phyloP scores from a whole-genome alignment of 2,888 invertebrate genomes.

The Drosophila atripex region DNA sequence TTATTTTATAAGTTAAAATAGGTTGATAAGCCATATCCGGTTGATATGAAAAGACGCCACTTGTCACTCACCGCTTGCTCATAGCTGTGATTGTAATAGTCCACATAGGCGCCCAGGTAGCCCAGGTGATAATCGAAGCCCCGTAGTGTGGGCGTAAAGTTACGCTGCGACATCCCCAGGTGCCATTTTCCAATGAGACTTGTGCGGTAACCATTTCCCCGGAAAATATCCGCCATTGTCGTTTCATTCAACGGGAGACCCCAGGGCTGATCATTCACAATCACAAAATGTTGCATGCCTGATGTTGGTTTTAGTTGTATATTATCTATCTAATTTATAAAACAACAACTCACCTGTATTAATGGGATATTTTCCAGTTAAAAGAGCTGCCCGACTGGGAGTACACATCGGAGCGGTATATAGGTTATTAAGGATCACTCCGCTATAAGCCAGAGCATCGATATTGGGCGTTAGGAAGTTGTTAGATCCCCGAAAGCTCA shows the following conservation, averaged over 20 bases:
- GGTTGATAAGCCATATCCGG: neutral
- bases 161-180: constrained; percentile 89
- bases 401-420: constrained; percentile 94
- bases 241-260: constrained; percentile 89
- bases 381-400: constrained; percentile 91
- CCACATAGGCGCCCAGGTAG: constrained; percentile 92
- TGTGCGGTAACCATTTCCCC: constrained; percentile 90
- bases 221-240: constrained; percentile 88
- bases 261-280: constrained; percentile 88
- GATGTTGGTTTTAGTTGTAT: neutral
- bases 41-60: neutral
- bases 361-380: constrained; percentile 95
- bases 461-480: constrained; percentile 96
- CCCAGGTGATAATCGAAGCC: constrained; percentile 94
- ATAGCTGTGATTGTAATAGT: constrained; percentile 90
- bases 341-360: constrained; percentile 86
- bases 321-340: neutral
- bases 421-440: constrained; percentile 91
- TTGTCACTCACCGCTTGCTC: constrained; percentile 81
- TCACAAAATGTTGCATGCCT: constrained; percentile 91
- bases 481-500: constrained; percentile 94
- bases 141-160: constrained; percentile 87
- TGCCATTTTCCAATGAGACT: constrained; percentile 96
- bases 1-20: neutral
- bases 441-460: constrained; percentile 92